These are phyloP conservation scores for Malacoctenus gilli DNA, from an alignment of 2,797 vertebrate species.

Conservation along the genomic window DNA sequence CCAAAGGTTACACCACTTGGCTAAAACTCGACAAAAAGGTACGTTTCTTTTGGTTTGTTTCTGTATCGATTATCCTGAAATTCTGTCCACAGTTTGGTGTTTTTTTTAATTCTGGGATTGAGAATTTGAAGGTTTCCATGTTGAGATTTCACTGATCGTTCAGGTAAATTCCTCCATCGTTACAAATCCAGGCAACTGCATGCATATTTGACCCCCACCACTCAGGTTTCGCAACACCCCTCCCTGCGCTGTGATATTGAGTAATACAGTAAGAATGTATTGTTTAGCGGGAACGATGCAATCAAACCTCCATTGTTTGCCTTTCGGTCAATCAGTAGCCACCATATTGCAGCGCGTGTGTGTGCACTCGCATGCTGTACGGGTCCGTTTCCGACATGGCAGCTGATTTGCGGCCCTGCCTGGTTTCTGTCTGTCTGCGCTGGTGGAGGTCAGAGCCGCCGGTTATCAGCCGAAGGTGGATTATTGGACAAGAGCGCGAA, in stretches of 20 bases:
- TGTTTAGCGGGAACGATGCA: conserved; percentile 20
- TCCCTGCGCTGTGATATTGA: neutral
- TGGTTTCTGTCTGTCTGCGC: conserved; percentile 20
- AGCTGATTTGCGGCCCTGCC: conserved; percentile 13
- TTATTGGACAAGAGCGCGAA: conserved; percentile 47
- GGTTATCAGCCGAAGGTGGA: conserved; percentile 33
- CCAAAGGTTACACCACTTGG: conserved; percentile 93
- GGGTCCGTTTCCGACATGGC: conserved; percentile 9
- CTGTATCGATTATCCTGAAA: neutral
- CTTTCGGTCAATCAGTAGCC: conserved; percentile 65
- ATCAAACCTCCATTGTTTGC: conserved; percentile 50
- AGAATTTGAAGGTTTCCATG: neutral
- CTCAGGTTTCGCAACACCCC: conserved; percentile 11
- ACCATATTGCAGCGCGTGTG: conserved; percentile 12
- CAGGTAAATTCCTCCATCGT: neutral
- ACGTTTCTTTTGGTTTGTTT: conserved; percentile 23
- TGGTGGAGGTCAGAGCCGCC: neutral
- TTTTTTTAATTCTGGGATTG: too few species aligned
- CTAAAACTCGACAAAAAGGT: conserved; percentile 98
- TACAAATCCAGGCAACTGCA: neutral
- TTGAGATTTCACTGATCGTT: neutral
- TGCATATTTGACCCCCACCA: conserved; percentile 1
- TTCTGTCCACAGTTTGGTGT: too few species aligned
- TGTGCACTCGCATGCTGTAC: conserved; percentile 11
- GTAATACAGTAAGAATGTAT: conserved; percentile 44